These are phyloP conservation scores for Rhabdophis nuchalis DNA, from an alignment of 2,797 vertebrate genomes.

Conservation along the genomic window DNA sequence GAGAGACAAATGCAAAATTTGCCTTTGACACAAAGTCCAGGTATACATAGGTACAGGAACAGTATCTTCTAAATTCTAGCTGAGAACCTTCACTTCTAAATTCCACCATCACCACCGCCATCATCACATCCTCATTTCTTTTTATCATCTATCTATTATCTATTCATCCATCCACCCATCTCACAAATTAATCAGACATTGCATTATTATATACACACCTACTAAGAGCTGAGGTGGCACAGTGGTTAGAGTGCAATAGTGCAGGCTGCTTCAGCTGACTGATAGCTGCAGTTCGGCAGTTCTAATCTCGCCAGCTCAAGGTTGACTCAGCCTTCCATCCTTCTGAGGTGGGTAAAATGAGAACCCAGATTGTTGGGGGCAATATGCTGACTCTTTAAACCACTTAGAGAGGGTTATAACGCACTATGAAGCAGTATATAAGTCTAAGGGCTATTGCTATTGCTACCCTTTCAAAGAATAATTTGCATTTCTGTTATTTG, in stretches of 20 bases:
- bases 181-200: constrained; percentile 23
- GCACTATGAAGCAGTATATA: too few species aligned
- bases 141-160: neutral
- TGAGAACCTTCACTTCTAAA: neutral
- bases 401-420: too few species aligned
- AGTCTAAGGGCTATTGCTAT: too few species aligned
- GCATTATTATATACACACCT: neutral
- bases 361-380: too few species aligned
- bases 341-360: too few species aligned
- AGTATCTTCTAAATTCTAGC: neutral
- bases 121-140: neutral
- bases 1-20: neutral
- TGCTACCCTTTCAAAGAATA: neutral
- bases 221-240: too few species aligned
- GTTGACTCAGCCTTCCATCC: too few species aligned
- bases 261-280: too few species aligned
- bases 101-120: neutral
- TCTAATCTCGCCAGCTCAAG: too few species aligned
- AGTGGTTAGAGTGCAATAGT: too few species aligned
- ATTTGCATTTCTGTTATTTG: neutral
- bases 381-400: too few species aligned
- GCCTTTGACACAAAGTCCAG: neutral
- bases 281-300: too few species aligned
- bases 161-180: neutral
- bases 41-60: neutral